Base-by-base conservation (phyloP, 2,888 invertebrate species). In the Neocrepidodera transversa region DNA sequence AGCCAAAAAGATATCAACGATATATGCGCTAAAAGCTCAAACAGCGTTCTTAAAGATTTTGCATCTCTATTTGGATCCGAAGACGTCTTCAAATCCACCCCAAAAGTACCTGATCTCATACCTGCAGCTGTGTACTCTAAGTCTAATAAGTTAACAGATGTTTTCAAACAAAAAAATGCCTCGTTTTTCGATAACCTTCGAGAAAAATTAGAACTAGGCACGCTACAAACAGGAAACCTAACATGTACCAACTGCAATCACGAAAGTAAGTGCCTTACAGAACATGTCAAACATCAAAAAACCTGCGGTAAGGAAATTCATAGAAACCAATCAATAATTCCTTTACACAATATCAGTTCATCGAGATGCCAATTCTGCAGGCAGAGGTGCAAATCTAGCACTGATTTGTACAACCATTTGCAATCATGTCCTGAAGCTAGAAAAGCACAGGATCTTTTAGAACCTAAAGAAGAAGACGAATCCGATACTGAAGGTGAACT, bases 351-450 rank as follows among this genome's bases (percentile, higher is more conserved):
- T 42, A 83, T 81, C 67, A 86, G 88, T 63, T 90, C 92, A 10
- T 90, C 91, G 48, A 85, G 93, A 58, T 94, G 94, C 76, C 92
- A 92, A 78, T 88, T 89, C 75, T 94, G 94, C 77, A 85, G 93
- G 64, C 92, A 92, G 76, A 85, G 93, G 61, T 94, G 93, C 79
- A 93, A 93, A 80, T 91, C 91, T 18, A 91, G 91, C 68, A 85
- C 87, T 2, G 93, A 93, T 79, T 82, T 94, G 45, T 82, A 87
- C 63, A 81, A 86, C 58, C 94, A 94, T 76, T 81, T 92, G 76
- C 86, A 87, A 78, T 86, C 86, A 30, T 93, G 93, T 74, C 79
- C 80, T 5, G 87, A 84, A 68, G 84, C 86, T 23, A 77, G 79
- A 48, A 82, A 78, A 63, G 65, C 67, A 7, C 65, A 68, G 36